Evolutionary conservation across 2,797 vertebrate species (phyloP).

Genomic region (Podarcis siculus): DNA sequence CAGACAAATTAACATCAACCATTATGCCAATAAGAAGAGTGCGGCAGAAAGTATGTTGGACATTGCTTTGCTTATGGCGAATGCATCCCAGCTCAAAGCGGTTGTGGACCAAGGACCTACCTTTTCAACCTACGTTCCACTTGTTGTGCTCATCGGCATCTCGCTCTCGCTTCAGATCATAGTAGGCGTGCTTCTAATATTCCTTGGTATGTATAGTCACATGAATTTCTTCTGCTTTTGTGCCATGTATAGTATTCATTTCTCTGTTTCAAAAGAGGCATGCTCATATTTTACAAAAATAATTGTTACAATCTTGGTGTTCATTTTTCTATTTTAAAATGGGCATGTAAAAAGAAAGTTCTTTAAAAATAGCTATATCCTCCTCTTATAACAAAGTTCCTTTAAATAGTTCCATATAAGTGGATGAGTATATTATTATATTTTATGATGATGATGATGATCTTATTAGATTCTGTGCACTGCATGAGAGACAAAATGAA

Average conservation of each 20-base stretch:
- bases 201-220: constrained; percentile 85
- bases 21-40: constrained; percentile 98
- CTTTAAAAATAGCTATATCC: background rate
- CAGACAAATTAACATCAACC: constrained; percentile 90
- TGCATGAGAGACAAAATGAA: no score
- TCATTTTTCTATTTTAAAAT: background rate
- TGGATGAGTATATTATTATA: no score
- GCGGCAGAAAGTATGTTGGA: constrained; percentile 98
- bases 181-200: constrained; percentile 94
- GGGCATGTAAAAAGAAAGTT: background rate
- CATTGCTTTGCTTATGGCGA: constrained; percentile 95
- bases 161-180: constrained; percentile 89
- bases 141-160: constrained; percentile 90
- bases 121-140: constrained; percentile 85
- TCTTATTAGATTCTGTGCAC: no score
- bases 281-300: no score
- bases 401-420: background rate
- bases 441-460: no score
- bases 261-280: no score
- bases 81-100: constrained; percentile 95
- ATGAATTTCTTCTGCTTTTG: background rate
- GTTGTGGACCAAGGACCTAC: constrained; percentile 88
- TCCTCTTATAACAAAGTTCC: background rate
- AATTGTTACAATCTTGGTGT: no score
- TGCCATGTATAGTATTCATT: background rate